Percentiles rank a stretch among this genome's conserved stretches.
phyloP scores from a whole-genome alignment of 2,888 invertebrate species.

The Diaphora mendica region DNA sequence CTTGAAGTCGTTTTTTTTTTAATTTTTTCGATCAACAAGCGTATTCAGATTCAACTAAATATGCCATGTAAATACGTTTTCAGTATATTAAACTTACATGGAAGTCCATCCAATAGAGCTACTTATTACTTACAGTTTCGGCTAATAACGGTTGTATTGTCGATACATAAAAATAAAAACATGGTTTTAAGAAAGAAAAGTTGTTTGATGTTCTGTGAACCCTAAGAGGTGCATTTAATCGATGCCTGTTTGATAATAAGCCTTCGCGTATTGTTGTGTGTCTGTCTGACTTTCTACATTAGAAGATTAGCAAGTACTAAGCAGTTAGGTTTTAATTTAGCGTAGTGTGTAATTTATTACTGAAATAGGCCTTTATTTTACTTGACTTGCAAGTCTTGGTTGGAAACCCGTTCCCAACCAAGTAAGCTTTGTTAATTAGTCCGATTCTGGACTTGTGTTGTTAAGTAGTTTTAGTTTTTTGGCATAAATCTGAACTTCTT shows the following conservation, averaged over 20 bases:
- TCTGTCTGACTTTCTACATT: too few relatives aligned
- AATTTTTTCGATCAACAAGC: background rate
- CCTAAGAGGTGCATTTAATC: background rate
- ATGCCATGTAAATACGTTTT: background rate
- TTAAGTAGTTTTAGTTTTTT: too few relatives aligned
- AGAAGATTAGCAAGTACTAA: too few relatives aligned
- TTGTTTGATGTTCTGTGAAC: background rate
- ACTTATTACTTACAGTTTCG: background rate
- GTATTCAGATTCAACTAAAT: background rate
- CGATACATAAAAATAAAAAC: background rate
- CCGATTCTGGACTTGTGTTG: too few relatives aligned
- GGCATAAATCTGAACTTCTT: too few relatives aligned
- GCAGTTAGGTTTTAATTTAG: too few relatives aligned
- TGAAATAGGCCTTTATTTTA: too few relatives aligned
- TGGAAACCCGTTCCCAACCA: too few relatives aligned
- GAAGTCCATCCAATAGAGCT: background rate
- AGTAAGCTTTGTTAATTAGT: too few relatives aligned
- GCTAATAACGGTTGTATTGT: background rate
- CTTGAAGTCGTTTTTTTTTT: too few relatives aligned
- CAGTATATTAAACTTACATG: background rate
- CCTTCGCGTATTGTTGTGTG: background rate
- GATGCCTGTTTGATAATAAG: background rate
- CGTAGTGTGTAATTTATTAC: too few relatives aligned
- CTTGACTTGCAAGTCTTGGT: too few relatives aligned
- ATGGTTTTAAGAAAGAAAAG: background rate